Base-by-base conservation (phyloP, 1,140 invertebrate species). In the Listronotus oregonensis region DNA sequence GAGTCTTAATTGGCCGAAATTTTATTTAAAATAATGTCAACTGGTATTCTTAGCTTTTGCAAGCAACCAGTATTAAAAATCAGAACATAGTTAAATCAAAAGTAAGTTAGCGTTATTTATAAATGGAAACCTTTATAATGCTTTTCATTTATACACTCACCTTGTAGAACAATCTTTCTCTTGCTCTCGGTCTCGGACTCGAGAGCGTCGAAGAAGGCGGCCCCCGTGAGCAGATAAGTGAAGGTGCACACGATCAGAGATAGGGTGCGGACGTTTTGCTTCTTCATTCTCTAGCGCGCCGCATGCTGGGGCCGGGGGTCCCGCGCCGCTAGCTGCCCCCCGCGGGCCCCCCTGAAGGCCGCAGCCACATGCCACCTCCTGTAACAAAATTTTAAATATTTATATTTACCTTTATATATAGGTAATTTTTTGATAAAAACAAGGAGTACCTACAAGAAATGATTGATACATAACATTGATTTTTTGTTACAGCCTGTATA, bases 181-280 rank as follows among this genome's bases (percentile, higher is more conserved):
- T 90, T 89, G 60, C 88, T 87, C 80, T 99, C 97, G 49, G 93
- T 94, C 72, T 95, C 91, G 31, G 94, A 97, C 82, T 99, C 97
- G 42, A 99, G 85, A 27, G 95, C 93, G 82, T 99, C 97, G 84
- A 99, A 99, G 59, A 99, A 95, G 18, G 97, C 97, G n/a, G 97
- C 97, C 61, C 97, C 97, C 37, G 99, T 90, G 18, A 99, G 21
- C 55, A 99, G 86, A 83, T 99, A 99, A 44, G 97, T 99, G 83
- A 99, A 97, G 69, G 97, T 99, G 82, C 95, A 97, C 77, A 99
- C 96, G 77, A 99, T 98, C 77, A 99, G 88, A 51, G 96, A 97
- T 78, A 99, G 84, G 75, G 97, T 99, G 78, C 97, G 92, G 72
- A 99, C 94, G 89, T 99, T 99, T 89, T 99, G 97, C 83, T 91